A percentile compares a stretch with the other conserved stretches of the same genome.
Evolutionary conservation across 2,797 vertebrate genomes (phyloP).

Genomic region (Columba guinea): DNA sequence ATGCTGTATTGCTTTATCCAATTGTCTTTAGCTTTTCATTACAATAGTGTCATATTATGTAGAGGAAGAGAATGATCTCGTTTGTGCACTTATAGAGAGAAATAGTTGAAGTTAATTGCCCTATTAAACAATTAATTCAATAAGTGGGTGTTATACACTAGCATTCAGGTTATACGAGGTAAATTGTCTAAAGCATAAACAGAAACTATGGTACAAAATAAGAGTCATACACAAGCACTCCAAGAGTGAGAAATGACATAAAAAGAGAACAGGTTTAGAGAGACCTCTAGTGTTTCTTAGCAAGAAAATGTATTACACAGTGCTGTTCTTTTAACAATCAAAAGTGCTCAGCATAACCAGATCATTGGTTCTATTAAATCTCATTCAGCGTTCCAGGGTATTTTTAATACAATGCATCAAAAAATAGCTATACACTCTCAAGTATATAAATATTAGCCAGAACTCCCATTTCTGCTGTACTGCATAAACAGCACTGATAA

Average conservation of each 20-base stretch:
- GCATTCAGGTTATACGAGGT: constrained; percentile 57
- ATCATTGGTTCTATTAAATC: neutral
- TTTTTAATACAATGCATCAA: neutral
- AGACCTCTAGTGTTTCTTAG: constrained; percentile 74
- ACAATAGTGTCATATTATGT: constrained; percentile 7
- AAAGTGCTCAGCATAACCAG: neutral
- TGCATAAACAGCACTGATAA: neutral
- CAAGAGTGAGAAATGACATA: neutral
- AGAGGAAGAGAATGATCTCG: constrained; percentile 53
- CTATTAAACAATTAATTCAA: constrained; percentile 65
- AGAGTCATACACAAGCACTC: neutral
- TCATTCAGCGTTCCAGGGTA: neutral
- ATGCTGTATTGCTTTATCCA: neutral
- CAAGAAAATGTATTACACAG: neutral
- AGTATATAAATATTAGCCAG: neutral
- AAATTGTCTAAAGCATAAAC: constrained; percentile 64
- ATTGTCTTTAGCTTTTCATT: constrained; percentile 17
- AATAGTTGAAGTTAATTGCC: constrained; percentile 62
- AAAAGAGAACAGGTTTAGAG: constrained; percentile 42
- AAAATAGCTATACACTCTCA: neutral
- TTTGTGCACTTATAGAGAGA: constrained; percentile 12
- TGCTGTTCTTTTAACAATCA: neutral
- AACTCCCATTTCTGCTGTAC: neutral
- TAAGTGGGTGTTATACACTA: constrained; percentile 45
- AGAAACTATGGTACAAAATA: constrained; percentile 51